Base-by-base conservation (phyloP, 2,113 vertebrate species). In the Martes martes region DNA sequence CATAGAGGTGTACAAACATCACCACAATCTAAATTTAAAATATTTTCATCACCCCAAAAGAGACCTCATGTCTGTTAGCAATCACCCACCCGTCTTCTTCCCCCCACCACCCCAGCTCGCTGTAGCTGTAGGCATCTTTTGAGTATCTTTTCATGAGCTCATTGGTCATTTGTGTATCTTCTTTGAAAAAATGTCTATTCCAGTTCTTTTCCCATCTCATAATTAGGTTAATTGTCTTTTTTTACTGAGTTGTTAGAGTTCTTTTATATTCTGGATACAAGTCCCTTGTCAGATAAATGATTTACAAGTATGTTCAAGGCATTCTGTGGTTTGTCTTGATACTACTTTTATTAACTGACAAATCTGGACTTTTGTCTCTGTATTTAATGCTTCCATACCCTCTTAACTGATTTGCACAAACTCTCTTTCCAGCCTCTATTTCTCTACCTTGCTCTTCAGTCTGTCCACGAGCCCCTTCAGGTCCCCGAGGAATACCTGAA, bases 401-500 rank as follows among this genome's bases (percentile, higher is more conserved):
- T 94, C n/a, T 88, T 65, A 94, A 94, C 83, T 97, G 78, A 98
- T 94, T 91, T 79, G 23, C 0, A 0, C 83, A 67, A 78, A 67
- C 8, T 98, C 97, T 42, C 87, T 84, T 97, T 98, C 73, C 98
- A 99, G 99, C 99, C 99, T 39, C 98, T 99, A 21, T 99, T 99
- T 98, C 99, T 99, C 55, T 99, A 99, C 90, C 97, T 99, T 0
- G 99, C 99, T 10, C 98, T 99, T 91, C 99, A 99, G 98, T 99
- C 99, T 1, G 99, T 99, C 61, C 99, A 99, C 1, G 90, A 96
- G 0, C 99, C 99, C 18, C 98, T 99, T 0, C 99, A 99, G 98
- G 99, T 99, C 8, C 99, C 99, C 0, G 98, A 99, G 81, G 98
- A 98, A 39, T 99, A 99, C 84, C 0, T 98, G 80, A 97, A 99